phyloP scores from a whole-genome alignment of 1,140 invertebrate genomes.

The Papilio aristodemus region DNA sequence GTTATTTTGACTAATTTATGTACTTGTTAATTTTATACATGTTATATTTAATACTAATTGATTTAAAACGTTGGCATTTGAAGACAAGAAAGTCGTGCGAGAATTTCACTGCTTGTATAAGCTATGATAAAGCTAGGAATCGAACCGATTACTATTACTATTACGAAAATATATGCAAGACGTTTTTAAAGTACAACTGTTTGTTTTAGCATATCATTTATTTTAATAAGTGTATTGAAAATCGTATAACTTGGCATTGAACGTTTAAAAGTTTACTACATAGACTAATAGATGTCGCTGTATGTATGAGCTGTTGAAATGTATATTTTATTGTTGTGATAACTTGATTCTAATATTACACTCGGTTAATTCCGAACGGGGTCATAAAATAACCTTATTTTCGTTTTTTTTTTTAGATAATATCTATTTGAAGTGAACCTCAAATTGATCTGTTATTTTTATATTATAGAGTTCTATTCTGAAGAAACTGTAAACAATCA shows the following conservation, averaged over 20 bases:
- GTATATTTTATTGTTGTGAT: neutral
- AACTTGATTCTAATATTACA: neutral
- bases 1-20: neutral
- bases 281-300: neutral
- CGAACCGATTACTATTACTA: too few species aligned
- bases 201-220: too few species aligned
- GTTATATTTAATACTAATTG: too few species aligned
- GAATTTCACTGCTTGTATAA: too few species aligned
- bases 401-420: neutral
- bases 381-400: neutral
- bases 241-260: neutral
- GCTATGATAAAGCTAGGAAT: too few species aligned
- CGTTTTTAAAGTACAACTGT: too few species aligned
- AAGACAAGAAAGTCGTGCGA: too few species aligned
- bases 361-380: neutral
- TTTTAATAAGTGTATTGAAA: too few species aligned
- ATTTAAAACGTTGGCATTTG: too few species aligned
- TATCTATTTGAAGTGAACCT: neutral
- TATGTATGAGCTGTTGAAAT: neutral
- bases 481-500: slow-evolving; percentile 98
- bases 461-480: slow-evolving; percentile 92
- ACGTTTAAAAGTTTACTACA: neutral
- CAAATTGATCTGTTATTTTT: slow-evolving; percentile 32
- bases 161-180: too few species aligned
- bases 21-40: neutral